Conservation (phyloP, 2,113 vertebrate species). For the Chionodraco myersi region DNA sequence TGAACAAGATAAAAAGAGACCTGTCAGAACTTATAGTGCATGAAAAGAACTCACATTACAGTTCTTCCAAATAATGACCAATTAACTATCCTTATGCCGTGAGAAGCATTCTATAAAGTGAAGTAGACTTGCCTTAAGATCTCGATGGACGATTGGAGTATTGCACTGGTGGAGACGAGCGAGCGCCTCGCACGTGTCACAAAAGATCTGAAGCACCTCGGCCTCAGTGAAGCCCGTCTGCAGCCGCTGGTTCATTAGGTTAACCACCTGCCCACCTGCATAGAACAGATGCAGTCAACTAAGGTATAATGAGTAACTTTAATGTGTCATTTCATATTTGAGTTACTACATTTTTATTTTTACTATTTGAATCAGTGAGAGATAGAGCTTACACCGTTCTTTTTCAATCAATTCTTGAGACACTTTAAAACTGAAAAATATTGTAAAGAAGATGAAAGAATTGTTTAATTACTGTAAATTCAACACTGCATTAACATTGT, state of each 20-base stretch:
- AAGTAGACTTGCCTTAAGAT: slow-evolving; percentile 88
- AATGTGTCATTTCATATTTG: background rate
- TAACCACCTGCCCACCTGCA: slow-evolving; percentile 96
- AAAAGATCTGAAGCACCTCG: slow-evolving; percentile 96
- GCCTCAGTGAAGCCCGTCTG: slow-evolving; percentile 94
- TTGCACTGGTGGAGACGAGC: slow-evolving; percentile 96
- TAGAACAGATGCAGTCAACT: slow-evolving; percentile 8
- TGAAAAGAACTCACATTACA: slow-evolving; percentile 6
- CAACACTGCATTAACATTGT: background rate
- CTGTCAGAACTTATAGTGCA: background rate
- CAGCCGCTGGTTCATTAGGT: slow-evolving; percentile 96
- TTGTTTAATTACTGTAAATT: background rate
- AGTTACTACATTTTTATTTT: background rate
- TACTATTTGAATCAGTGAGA: background rate
- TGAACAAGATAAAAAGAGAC: slow-evolving; percentile 30
- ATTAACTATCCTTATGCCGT: background rate
- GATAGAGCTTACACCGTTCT: background rate
- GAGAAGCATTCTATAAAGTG: background rate
- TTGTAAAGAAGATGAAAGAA: background rate
- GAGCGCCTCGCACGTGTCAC: slow-evolving; percentile 95
- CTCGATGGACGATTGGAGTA: slow-evolving; percentile 93
- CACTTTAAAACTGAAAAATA: background rate
- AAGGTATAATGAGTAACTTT: background rate
- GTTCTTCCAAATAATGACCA: background rate
- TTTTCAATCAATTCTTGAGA: background rate